phyloP scores from a whole-genome alignment of 2,888 invertebrate species.

The Oscheius onirici region DNA sequence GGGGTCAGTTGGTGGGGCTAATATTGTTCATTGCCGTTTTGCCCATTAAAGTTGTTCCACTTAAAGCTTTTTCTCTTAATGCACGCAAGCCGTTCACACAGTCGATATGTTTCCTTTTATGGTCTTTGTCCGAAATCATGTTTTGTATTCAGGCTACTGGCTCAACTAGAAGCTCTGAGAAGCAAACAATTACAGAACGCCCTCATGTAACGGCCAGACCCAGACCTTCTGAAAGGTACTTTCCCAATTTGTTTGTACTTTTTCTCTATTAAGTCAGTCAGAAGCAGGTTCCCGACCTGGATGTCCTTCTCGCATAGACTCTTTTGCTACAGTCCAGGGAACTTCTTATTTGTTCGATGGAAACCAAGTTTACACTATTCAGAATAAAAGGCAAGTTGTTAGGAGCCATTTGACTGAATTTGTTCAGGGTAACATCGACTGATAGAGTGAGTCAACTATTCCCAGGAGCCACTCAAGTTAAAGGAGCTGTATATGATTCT shows the following conservation, averaged over 20 bases:
- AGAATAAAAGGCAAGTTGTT: neutral
- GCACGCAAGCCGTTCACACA: no score
- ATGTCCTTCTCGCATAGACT: conserved; percentile 31
- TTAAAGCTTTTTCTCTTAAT: no score
- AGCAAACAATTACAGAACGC: neutral
- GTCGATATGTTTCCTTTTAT: neutral
- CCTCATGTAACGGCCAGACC: neutral
- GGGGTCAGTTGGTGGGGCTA: conserved; percentile 13
- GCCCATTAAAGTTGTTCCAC: no score
- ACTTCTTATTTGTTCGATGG: conserved; percentile 8
- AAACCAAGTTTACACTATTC: conserved; percentile 21
- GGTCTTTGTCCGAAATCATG: no score
- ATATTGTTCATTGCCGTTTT: neutral
- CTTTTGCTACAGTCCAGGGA: conserved; percentile 5
- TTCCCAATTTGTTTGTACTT: no score
- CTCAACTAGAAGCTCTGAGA: no score
- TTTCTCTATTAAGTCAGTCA: neutral
- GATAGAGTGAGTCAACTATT: conserved; percentile 18
- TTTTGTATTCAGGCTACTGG: no score
- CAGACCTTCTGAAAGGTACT: neutral
- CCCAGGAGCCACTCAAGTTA: conserved; percentile 38
- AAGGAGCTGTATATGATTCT: conserved; percentile 46
- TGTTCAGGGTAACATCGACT: neutral
- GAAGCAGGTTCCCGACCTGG: neutral
- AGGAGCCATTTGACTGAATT: neutral